Evolutionary conservation across 2,797 vertebrate genomes (phyloP).

Genomic region (Neosalanx taihuensis): DNA sequence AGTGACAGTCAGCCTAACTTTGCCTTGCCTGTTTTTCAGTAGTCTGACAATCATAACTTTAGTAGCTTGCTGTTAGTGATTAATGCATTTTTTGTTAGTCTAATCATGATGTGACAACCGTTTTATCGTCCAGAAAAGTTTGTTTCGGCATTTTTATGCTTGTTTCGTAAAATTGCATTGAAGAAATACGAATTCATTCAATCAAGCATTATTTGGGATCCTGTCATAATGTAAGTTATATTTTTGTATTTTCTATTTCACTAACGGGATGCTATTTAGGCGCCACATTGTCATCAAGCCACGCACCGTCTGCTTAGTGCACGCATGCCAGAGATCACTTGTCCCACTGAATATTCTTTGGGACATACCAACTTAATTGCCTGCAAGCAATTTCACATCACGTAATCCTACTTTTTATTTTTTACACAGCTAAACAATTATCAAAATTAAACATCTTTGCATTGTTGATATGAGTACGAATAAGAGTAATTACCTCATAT

Average conservation of each 20-base stretch:
- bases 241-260: not conserved
- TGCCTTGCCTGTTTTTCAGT: not conserved
- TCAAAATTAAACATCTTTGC: too few relatives aligned
- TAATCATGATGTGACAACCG: not conserved
- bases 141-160: constrained; percentile 18
- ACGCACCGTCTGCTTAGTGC: not conserved
- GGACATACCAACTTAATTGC: too few relatives aligned
- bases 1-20: not conserved
- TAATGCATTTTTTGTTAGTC: not conserved
- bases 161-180: constrained; percentile 57
- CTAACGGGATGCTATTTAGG: not conserved
- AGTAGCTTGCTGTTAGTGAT: too few relatives aligned
- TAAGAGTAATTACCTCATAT: too few relatives aligned
- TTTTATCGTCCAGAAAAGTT: constrained; percentile 59
- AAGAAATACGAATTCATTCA: constrained; percentile 23
- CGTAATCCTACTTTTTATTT: too few relatives aligned
- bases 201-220: constrained; percentile 42
- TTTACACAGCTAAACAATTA: too few relatives aligned
- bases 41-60: not conserved
- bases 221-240: constrained; percentile 60
- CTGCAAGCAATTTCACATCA: too few relatives aligned
- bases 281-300: not conserved
- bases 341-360: too few relatives aligned
- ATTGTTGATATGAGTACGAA: too few relatives aligned
- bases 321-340: not conserved